Evolutionary conservation across 2,888 invertebrate species (phyloP).

Genomic region (Zaprionus lineosus): DNA sequence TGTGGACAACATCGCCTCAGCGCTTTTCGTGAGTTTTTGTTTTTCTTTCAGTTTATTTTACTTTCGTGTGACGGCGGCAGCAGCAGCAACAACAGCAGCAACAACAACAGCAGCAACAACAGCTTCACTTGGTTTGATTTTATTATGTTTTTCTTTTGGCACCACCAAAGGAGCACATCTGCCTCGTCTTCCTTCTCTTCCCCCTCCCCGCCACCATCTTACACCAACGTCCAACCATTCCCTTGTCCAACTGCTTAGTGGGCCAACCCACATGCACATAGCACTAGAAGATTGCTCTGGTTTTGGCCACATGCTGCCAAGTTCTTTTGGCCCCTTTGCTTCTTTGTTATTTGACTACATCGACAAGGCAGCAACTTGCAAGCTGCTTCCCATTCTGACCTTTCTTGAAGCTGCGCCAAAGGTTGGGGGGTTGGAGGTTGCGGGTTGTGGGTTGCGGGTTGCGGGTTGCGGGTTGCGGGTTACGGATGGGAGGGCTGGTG

Average conservation of each 20-base stretch:
- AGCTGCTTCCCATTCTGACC: conserved; percentile 27
- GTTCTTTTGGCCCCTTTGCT: conserved; percentile 29
- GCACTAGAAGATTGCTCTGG: conserved; percentile 37
- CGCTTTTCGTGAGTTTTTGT: conserved; percentile 73
- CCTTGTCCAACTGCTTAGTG: not conserved
- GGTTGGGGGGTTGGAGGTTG: conserved; percentile 7
- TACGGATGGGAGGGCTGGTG: conserved; percentile 19
- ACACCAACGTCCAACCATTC: too few relatives aligned
- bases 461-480: not conserved
- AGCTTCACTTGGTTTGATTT: conserved; percentile 76
- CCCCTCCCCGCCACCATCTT: not conserved
- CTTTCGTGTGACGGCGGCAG: conserved; percentile 65
- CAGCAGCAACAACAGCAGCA: conserved; percentile 30
- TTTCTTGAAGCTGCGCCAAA: conserved; percentile 19
- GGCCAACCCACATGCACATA: not conserved
- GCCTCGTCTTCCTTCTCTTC: conserved; percentile 19
- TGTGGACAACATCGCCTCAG: conserved; percentile 47
- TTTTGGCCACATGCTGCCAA: conserved; percentile 74
- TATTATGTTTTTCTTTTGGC: conserved; percentile 77
- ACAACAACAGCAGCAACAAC: conserved; percentile 38
- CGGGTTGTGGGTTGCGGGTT: conserved; percentile 11
- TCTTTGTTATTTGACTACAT: conserved; percentile 57
- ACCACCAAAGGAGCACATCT: conserved; percentile 43
- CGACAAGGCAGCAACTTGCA: conserved; percentile 38
- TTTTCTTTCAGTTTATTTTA: conserved; percentile 76